Base-by-base conservation (phyloP, 2,113 vertebrate genomes). In the Ameiurus melas region DNA sequence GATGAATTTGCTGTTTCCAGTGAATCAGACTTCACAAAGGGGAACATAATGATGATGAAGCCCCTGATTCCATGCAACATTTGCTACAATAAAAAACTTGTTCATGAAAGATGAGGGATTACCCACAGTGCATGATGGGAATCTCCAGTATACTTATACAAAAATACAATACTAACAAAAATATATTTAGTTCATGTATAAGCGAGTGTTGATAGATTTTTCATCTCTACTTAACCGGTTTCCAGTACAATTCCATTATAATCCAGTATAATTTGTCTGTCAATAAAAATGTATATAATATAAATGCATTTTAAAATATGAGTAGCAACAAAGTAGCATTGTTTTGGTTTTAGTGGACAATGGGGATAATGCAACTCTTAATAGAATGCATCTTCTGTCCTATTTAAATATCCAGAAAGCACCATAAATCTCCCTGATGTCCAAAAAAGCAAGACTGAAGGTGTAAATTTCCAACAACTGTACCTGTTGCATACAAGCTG, bases 81-180 rank as follows among this genome's bases (percentile, higher is more conserved):
- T 70, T 57, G 77, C 47, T 71, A 39, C n/a, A 70, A 70, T 53
- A 87, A 7, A 55, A 66, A 70, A 2, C 13, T n/a, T 81, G 47
- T 81, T 66, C n/a, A 77, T 88, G 39, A 77, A 27, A 84, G 36
- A 75, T 83, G 12, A 88, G 86, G 64, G 36, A 87, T 60, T 83
- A 62, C 80, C 80, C 36, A 83, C 17, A 75, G 55, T 57, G 55
- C 53, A 43, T 83, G 33, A n/a, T 51, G 33, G 43, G 78, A 87
- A 82, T 82, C 64, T 82, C 60, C 78, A 30, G 77, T 36, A 70
- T 43, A 58, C 9, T 58, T n/a, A 33, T 66, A 36, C 60, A 80
- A 53, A 86, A 51, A 66, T 13, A 68, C 0, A 86, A 33, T 4
- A 39, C 13, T 39, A 36, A 27, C 53, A 57, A n/a, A 86, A 58